These are phyloP conservation scores for Altica lythri DNA, from an alignment of 2,888 invertebrate genomes.

Conservation along the genomic window DNA sequence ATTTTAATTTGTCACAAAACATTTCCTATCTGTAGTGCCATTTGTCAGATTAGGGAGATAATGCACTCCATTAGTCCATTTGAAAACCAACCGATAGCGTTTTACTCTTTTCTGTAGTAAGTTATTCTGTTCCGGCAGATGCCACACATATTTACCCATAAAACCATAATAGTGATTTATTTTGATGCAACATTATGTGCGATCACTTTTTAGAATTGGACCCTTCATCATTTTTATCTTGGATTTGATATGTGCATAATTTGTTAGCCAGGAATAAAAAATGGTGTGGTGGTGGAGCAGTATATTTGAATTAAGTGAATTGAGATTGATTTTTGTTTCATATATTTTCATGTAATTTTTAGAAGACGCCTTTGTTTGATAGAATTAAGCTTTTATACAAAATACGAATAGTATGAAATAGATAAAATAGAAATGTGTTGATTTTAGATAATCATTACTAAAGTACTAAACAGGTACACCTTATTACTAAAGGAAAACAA, in stretches of 20 bases:
- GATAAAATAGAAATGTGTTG: too few relatives aligned
- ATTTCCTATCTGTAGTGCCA: constrained; percentile 26
- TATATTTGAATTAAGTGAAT: too few relatives aligned
- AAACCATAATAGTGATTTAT: constrained; percentile 21
- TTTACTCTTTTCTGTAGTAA: constrained; percentile 20
- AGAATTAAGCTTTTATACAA: too few relatives aligned
- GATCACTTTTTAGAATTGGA: constrained; percentile 6
- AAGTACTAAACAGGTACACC: too few relatives aligned
- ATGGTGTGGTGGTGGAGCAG: too few relatives aligned
- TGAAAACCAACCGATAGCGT: constrained; percentile 18
- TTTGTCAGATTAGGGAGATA: constrained; percentile 29
- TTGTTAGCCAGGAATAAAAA: too few relatives aligned
- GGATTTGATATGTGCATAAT: not conserved
- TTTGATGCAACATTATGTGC: constrained; percentile 12
- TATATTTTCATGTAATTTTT: too few relatives aligned
- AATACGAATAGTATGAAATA: too few relatives aligned
- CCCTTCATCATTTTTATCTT: constrained; percentile 3
- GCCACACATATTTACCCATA: constrained; percentile 15
- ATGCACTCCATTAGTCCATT: constrained; percentile 29
- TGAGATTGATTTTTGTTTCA: too few relatives aligned
- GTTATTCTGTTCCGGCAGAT: constrained; percentile 22
- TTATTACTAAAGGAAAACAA: too few relatives aligned
- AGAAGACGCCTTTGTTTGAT: too few relatives aligned
- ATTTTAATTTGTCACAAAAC: constrained; percentile 29
- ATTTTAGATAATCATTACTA: too few relatives aligned